These are phyloP conservation scores for Oceanodroma leucorhoa DNA, from an alignment of 2,797 vertebrate species.

Conservation along the genomic window DNA sequence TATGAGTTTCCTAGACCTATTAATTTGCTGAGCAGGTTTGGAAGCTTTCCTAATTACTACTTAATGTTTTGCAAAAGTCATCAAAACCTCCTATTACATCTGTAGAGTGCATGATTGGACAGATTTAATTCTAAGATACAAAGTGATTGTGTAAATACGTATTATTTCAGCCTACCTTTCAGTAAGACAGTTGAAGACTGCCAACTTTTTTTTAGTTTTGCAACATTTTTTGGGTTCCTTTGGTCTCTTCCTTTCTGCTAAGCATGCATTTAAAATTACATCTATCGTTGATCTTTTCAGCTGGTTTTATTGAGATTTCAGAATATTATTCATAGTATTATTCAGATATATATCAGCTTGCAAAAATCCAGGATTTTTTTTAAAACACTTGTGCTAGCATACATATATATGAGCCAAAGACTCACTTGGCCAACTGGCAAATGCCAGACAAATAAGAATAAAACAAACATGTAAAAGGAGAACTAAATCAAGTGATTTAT, in stretches of 20 bases:
- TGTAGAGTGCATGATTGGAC: neutral
- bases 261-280: neutral
- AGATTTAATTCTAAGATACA: conserved; percentile 9
- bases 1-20: conserved; percentile 21
- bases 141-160: neutral
- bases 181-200: neutral
- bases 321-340: neutral
- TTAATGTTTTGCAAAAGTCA: conserved; percentile 53
- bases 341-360: neutral
- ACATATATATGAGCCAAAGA: neutral
- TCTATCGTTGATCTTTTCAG: neutral
- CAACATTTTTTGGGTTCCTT: neutral
- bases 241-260: neutral
- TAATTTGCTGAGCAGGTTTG: conserved; percentile 43
- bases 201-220: neutral
- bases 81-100: conserved; percentile 35
- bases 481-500: neutral
- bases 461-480: neutral
- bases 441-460: neutral
- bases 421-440: neutral
- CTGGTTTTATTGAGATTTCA: conserved; percentile 19
- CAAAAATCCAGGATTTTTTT: neutral
- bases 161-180: neutral
- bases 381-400: neutral
- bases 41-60: conserved; percentile 53